Conservation (phyloP, 2,888 invertebrate genomes). For the Xestoiulus laeticollis region DNA sequence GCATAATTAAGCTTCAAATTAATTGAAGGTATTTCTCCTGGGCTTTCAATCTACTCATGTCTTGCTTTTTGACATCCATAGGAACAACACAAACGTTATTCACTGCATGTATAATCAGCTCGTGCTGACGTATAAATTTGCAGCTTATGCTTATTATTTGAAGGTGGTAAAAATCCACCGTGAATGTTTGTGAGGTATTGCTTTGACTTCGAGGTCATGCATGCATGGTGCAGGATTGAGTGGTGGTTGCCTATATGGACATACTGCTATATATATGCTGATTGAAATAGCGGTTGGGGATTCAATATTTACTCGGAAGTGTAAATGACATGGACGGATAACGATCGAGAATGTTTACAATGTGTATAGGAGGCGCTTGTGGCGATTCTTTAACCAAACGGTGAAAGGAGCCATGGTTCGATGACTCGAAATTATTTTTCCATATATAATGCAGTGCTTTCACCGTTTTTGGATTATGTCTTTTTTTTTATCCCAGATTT, state of each 20-base stretch:
- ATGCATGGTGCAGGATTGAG: neutral
- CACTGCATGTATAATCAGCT: conserved; percentile 27
- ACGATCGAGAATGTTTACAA: neutral
- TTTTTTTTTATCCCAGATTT: neutral
- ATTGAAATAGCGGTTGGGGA: conserved; percentile 22
- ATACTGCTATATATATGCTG: neutral
- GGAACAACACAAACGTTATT: conserved; percentile 5
- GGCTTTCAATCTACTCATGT: conserved; percentile 23
- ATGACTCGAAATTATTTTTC: too few relatives aligned
- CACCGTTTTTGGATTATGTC: neutral
- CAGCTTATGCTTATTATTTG: neutral
- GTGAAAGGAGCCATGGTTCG: neutral
- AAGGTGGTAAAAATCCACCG: neutral
- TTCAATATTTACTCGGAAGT: conserved; percentile 29
- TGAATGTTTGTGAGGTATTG: neutral
- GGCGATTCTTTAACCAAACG: neutral
- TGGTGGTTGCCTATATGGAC: neutral
- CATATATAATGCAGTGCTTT: neutral
- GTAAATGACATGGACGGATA: neutral
- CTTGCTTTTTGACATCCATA: conserved; percentile 8
- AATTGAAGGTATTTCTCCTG: conserved; percentile 24
- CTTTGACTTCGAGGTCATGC: neutral
- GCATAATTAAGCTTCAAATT: conserved; percentile 34
- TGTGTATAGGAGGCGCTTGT: neutral
- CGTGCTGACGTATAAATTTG: conserved; percentile 21